Conservation (phyloP, 2,113 vertebrate genomes). For the Bucco capensis region DNA sequence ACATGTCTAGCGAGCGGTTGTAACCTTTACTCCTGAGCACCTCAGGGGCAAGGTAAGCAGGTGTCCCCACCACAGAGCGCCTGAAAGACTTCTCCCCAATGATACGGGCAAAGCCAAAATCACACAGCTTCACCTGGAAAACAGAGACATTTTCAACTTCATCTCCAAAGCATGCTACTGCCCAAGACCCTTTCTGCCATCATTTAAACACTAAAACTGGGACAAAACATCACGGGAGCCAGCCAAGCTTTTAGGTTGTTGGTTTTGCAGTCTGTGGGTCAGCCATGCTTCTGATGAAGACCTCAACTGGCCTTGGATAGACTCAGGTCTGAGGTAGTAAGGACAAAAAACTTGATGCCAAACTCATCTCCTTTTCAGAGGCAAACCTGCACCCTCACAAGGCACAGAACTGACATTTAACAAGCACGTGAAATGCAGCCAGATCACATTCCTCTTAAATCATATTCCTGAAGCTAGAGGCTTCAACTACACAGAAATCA, state of each 20-base stretch:
- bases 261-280: neutral
- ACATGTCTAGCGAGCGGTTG: slow-evolving; percentile 97
- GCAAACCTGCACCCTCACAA: neutral
- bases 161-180: neutral
- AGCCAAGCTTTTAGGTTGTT: neutral
- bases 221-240: neutral
- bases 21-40: slow-evolving; percentile 97
- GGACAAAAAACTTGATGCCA: neutral
- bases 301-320: neutral
- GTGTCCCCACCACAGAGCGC: slow-evolving; percentile 94
- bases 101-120: slow-evolving; percentile 97
- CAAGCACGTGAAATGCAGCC: neutral
- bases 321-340: neutral
- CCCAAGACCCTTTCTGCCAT: neutral
- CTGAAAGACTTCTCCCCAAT: slow-evolving; percentile 97
- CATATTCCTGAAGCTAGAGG: neutral
- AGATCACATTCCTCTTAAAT: neutral
- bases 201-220: neutral
- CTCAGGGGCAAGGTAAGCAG: slow-evolving; percentile 93
- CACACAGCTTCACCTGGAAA: slow-evolving; percentile 92
- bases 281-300: neutral
- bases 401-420: neutral
- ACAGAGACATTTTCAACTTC: neutral
- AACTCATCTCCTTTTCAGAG: neutral
- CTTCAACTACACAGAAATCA: neutral